These are phyloP conservation scores for Sarcophaga variegata DNA, from an alignment of 2,888 invertebrate species.

Conservation along the genomic window DNA sequence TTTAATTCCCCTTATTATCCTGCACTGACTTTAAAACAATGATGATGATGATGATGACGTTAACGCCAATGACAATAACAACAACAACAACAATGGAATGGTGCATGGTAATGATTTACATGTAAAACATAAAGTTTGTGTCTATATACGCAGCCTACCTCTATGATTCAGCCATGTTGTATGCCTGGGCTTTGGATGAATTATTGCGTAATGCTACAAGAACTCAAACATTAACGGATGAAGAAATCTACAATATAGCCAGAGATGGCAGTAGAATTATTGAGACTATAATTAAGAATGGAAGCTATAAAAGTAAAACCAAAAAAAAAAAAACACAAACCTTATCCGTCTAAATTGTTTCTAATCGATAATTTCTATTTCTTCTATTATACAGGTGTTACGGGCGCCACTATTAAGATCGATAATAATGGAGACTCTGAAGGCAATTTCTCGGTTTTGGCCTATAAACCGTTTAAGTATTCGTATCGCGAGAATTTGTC, in stretches of 20 bases:
- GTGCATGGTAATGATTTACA: constrained; percentile 74
- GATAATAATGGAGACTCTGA: constrained; percentile 97
- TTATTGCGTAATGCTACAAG: constrained; percentile 84
- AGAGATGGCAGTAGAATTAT: constrained; percentile 94
- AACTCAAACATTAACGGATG: constrained; percentile 84
- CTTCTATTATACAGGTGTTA: constrained; percentile 88
- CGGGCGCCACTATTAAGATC: constrained; percentile 95
- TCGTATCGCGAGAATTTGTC: constrained; percentile 83
- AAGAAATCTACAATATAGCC: constrained; percentile 86
- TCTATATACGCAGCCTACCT: constrained; percentile 96
- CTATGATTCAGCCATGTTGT: constrained; percentile 96
- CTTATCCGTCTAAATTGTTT: not conserved
- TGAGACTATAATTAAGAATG: constrained; percentile 91
- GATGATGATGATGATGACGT: constrained; percentile 17
- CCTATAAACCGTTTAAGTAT: constrained; percentile 85
- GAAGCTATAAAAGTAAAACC: constrained; percentile 91
- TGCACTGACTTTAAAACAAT: not conserved
- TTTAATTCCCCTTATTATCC: constrained; percentile 21
- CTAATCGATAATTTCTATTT: constrained; percentile 3
- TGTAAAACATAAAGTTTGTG: constrained; percentile 85
- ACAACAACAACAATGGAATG: constrained; percentile 51
- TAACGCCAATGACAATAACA: constrained; percentile 37
- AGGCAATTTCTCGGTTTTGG: constrained; percentile 97
- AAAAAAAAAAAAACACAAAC: constrained; percentile 77
- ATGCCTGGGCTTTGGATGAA: constrained; percentile 92